Evolutionary conservation across 1,140 invertebrate genomes (phyloP), one percentile per base, ranked within the genome.

Genomic region (Oryzaephilus surinamensis): DNA sequence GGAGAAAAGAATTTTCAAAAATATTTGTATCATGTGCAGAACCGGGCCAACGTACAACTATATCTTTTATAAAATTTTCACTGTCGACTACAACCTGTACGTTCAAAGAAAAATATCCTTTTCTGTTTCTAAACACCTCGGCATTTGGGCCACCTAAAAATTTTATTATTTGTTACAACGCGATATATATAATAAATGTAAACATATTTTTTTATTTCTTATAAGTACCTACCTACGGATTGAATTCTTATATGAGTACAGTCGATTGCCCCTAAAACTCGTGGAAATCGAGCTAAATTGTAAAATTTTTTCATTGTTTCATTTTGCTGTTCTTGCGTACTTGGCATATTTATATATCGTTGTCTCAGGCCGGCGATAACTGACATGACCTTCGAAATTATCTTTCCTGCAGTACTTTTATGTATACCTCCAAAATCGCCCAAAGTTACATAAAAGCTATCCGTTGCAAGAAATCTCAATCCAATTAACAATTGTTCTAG

Each of bases 101-200:
- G 36, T 64, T 64, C 10, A 64, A 45, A 5, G 63, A 62, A 47
- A 64, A 64, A 46, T 52, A 64, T 15, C 48, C 52, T 43, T 67
- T 66, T 38, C 62, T 46, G 41, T 66, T 66, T 23, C 64, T 23
- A 38, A 56, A 69, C 12, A 48, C 27, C 54, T 68, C 64, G 15
- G 55, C 54, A 48, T 59, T 37, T 13, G 59, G 45, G 19, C 54
- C 60, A 35, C 57, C 58, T 24, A 11, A n/a, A 24, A 6, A 24
- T n/a, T n/a, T n/a, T n/a, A n/a, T n/a, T n/a, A n/a, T n/a, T n/a
- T n/a, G n/a, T n/a, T n/a, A n/a, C 10, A 10, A 3, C 10, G 11
- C 10, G 1, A 6, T 24, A 10, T 24, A 10, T 6, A n/a, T 24
- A 8, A 24, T 24, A n/a, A 24, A 4, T 24, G 4, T 24, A 4